These are phyloP conservation scores for Iphiclides podalirius DNA, from an alignment of 2,888 invertebrate genomes.

Conservation along the genomic window DNA sequence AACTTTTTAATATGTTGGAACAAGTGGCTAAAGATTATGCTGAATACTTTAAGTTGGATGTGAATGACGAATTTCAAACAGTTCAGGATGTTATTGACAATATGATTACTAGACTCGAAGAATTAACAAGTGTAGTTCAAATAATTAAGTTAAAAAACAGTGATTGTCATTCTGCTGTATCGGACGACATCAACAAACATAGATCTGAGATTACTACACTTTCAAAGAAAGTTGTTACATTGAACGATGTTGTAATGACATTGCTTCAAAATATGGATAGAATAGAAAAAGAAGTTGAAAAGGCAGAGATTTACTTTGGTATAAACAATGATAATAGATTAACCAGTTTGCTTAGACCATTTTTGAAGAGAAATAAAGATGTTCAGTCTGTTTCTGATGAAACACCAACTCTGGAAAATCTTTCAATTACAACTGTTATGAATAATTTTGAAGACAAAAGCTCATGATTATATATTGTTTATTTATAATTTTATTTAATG, in stretches of 20 bases:
- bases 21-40: slow-evolving; percentile 77
- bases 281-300: slow-evolving; percentile 80
- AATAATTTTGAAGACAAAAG: slow-evolving; percentile 46
- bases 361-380: slow-evolving; percentile 66
- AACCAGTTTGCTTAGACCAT: slow-evolving; percentile 81
- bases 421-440: slow-evolving; percentile 51
- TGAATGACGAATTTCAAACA: slow-evolving; percentile 77
- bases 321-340: slow-evolving; percentile 78
- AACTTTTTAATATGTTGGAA: slow-evolving; percentile 60
- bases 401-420: slow-evolving; percentile 31
- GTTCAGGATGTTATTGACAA: slow-evolving; percentile 83
- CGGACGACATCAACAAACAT: slow-evolving; percentile 76
- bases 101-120: slow-evolving; percentile 83
- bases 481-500: neutral
- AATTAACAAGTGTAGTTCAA: slow-evolving; percentile 81
- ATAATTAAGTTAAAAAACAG: slow-evolving; percentile 75
- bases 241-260: slow-evolving; percentile 75
- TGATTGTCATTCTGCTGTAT: slow-evolving; percentile 64
- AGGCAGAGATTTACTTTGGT: slow-evolving; percentile 81
- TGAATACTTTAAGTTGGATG: slow-evolving; percentile 75
- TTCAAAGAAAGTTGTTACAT: slow-evolving; percentile 75
- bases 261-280: slow-evolving; percentile 74
- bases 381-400: slow-evolving; percentile 26
- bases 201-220: slow-evolving; percentile 73
- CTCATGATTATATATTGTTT: slow-evolving; percentile 4